Percentiles rank a stretch among this genome's conserved stretches.
Conservation (phyloP, 2,888 invertebrate genomes). For the Erannis defoliaria region DNA sequence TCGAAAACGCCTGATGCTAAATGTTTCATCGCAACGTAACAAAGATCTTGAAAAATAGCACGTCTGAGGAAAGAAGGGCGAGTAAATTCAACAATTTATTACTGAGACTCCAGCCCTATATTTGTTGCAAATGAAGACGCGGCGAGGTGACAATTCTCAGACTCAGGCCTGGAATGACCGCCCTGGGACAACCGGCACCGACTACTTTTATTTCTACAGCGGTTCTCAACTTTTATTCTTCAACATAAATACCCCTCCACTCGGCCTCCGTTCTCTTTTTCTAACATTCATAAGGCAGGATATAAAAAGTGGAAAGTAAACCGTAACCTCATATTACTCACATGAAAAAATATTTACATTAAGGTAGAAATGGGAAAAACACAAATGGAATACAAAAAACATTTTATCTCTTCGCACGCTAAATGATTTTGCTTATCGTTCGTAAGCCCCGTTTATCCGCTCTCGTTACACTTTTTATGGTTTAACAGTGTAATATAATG, state of each 20-base stretch:
- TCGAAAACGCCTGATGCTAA: constrained; percentile 69
- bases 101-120: constrained; percentile 74
- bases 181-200: constrained; percentile 58
- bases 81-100: constrained; percentile 83
- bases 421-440: constrained; percentile 51
- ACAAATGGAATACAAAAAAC: constrained; percentile 45
- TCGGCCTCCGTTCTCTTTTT: constrained; percentile 30
- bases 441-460: constrained; percentile 45
- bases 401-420: constrained; percentile 46
- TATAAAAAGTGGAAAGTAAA: constrained; percentile 36
- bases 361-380: constrained; percentile 43
- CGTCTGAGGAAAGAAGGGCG: constrained; percentile 73
- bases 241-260: constrained; percentile 52
- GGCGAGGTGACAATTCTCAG: constrained; percentile 83
- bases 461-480: constrained; percentile 44
- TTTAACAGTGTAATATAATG: constrained; percentile 42
- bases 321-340: constrained; percentile 42
- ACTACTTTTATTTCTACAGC: too few relatives aligned
- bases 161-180: constrained; percentile 74
- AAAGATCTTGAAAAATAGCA: constrained; percentile 80
- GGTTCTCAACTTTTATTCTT: constrained; percentile 66
- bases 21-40: constrained; percentile 73
- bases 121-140: constrained; percentile 85
- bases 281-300: constrained; percentile 43
- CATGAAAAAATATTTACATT: constrained; percentile 44